Conservation (phyloP, 2,888 invertebrate genomes). For the Idaea dimidiata region DNA sequence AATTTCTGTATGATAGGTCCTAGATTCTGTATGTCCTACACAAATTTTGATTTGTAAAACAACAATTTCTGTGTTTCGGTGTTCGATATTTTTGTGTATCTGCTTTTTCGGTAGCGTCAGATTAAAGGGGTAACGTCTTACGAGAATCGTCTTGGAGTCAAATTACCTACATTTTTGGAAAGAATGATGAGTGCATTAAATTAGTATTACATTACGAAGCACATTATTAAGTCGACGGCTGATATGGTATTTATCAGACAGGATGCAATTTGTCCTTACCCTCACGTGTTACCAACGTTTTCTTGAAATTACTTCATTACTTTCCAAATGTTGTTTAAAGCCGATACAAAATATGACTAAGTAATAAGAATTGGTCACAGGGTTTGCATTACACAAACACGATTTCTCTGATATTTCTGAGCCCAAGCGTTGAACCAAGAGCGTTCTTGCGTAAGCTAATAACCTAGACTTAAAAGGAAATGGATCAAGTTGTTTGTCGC, state of each 20-base stretch:
- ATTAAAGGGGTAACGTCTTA: not conserved
- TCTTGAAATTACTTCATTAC: not conserved
- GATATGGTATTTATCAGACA: not conserved
- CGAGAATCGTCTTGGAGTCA: not conserved
- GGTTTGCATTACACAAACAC: conserved; percentile 42
- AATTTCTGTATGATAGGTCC: too few relatives aligned
- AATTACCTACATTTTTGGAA: not conserved
- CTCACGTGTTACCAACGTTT: not conserved
- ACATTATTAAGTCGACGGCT: not conserved
- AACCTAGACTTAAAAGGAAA: conserved; percentile 61
- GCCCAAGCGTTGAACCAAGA: conserved; percentile 18
- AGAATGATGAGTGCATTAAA: conserved; percentile 3
- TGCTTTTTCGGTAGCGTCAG: too few relatives aligned
- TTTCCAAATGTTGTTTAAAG: not conserved
- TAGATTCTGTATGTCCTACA: too few relatives aligned
- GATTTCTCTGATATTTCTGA: conserved; percentile 55
- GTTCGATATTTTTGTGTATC: too few relatives aligned
- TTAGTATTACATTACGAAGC: not conserved
- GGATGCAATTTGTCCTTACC: conserved; percentile 1
- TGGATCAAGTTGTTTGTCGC: conserved; percentile 8
- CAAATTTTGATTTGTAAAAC: too few relatives aligned
- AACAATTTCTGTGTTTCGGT: too few relatives aligned
- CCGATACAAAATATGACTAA: not conserved
- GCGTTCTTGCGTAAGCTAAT: conserved; percentile 48
- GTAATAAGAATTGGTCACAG: conserved; percentile 32